Conservation (phyloP, 1,140 invertebrate genomes). For the Tigriopus japonicus region DNA sequence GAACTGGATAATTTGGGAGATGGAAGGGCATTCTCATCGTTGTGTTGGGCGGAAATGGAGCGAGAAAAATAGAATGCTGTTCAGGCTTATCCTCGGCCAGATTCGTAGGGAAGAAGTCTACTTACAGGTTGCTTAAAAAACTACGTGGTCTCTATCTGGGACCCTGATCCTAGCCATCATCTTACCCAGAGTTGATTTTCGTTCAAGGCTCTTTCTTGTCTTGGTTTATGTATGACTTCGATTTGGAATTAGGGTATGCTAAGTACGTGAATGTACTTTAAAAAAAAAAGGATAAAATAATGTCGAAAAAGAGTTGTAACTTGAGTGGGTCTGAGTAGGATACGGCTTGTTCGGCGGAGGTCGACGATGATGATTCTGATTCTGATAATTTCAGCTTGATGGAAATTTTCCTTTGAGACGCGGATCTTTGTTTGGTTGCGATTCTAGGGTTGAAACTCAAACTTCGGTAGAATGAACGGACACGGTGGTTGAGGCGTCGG, state of each 20-base stretch:
- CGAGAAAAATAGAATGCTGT: background rate
- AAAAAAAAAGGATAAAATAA: background rate
- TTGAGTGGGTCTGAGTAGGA: no score
- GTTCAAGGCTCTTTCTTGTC: background rate
- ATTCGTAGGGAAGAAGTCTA: background rate
- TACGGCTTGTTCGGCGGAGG: no score
- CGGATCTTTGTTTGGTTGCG: no score
- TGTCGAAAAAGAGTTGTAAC: no score
- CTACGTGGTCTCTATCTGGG: constrained; percentile 1
- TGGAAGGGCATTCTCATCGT: background rate
- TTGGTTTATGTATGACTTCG: background rate
- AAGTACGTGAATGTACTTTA: no score
- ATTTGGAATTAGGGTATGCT: background rate
- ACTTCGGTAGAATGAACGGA: no score
- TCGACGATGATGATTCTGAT: no score
- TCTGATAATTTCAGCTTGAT: no score
- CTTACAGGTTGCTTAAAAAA: background rate
- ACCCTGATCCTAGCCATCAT: background rate
- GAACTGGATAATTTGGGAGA: background rate
- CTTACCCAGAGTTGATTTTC: background rate
- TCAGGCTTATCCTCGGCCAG: background rate
- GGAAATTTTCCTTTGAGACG: no score
- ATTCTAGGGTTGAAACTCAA: no score
- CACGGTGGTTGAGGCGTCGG: no score
- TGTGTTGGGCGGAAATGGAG: background rate